Percentiles rank a stretch among this genome's conserved stretches.
Conservation (phyloP, 2,797 vertebrate species). For the Lophius americanus region DNA sequence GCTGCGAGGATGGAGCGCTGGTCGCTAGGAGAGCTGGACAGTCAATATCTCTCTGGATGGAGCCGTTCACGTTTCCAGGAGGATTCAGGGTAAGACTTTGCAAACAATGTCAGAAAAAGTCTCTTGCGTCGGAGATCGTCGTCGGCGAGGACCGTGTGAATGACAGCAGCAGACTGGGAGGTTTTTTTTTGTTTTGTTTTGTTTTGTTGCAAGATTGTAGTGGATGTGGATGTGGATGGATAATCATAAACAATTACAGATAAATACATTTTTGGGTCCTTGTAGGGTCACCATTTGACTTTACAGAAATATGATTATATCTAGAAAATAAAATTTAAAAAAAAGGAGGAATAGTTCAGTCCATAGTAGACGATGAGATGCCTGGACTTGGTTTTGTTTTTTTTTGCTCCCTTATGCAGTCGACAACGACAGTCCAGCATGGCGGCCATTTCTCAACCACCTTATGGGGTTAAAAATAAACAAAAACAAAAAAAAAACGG, state of each 20-base stretch:
- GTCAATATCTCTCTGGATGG: constrained; percentile 70
- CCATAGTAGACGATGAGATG: constrained; percentile 66
- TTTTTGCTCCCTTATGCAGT: constrained; percentile 72
- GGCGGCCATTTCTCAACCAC: constrained; percentile 75
- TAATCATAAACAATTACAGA: constrained; percentile 63
- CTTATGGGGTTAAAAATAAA: constrained; percentile 53
- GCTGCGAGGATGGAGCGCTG: constrained; percentile 71
- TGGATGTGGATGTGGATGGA: constrained; percentile 59
- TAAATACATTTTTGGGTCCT: constrained; percentile 93
- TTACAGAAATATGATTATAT: constrained; percentile 74
- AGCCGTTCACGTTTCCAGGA: constrained; percentile 80
- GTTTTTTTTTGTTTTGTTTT: constrained; percentile 33
- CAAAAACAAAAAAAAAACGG: constrained; percentile 44
- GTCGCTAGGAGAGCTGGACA: constrained; percentile 67
- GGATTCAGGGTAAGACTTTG: constrained; percentile 74
- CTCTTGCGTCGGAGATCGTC: constrained; percentile 28
- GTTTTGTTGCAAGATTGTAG: constrained; percentile 55
- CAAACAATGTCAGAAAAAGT: constrained; percentile 14
- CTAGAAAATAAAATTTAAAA: constrained; percentile 48
- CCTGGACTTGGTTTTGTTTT: constrained; percentile 57
- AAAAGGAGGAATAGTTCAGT: constrained; percentile 59
- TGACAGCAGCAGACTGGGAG: constrained; percentile 87
- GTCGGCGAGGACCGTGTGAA: constrained; percentile 24
- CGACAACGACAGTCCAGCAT: constrained; percentile 57
- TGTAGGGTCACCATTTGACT: constrained; percentile 83